These are phyloP conservation scores for Micromys minutus DNA, from an alignment of 2,113 vertebrate genomes.

Conservation along the genomic window DNA sequence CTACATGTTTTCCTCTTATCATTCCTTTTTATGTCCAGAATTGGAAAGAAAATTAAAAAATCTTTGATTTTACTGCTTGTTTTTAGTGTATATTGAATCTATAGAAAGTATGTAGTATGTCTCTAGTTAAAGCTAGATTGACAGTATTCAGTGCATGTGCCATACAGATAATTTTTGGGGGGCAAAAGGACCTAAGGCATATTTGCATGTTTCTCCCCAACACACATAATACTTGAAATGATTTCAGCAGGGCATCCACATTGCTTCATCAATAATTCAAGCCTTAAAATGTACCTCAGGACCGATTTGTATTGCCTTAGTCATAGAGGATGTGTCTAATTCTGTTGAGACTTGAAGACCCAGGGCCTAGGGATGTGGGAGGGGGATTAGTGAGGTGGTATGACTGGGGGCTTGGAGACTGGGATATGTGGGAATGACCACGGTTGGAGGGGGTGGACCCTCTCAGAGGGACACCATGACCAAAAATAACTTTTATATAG, in stretches of 20 bases:
- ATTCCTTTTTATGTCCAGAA: not conserved
- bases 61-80: accelerated
- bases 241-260: not conserved
- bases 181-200: accelerated
- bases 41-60: not conserved
- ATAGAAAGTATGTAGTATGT: not conserved
- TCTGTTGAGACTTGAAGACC: too few species aligned
- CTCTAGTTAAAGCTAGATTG: not conserved
- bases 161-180: accelerated
- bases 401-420: too few species aligned
- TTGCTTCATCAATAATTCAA: not conserved
- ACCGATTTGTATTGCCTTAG: too few species aligned
- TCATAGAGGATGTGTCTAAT: too few species aligned
- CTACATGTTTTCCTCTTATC: not conserved
- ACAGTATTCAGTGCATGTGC: not conserved
- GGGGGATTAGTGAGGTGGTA: too few species aligned
- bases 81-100: accelerated
- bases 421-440: too few species aligned
- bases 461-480: too few species aligned
- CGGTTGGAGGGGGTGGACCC: too few species aligned
- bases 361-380: too few species aligned
- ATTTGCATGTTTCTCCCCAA: accelerated
- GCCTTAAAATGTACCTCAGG: not conserved
- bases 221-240: not conserved
- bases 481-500: too few species aligned